These are phyloP conservation scores for Agrypnus murinus DNA, from an alignment of 2,888 invertebrate species.

Conservation along the genomic window DNA sequence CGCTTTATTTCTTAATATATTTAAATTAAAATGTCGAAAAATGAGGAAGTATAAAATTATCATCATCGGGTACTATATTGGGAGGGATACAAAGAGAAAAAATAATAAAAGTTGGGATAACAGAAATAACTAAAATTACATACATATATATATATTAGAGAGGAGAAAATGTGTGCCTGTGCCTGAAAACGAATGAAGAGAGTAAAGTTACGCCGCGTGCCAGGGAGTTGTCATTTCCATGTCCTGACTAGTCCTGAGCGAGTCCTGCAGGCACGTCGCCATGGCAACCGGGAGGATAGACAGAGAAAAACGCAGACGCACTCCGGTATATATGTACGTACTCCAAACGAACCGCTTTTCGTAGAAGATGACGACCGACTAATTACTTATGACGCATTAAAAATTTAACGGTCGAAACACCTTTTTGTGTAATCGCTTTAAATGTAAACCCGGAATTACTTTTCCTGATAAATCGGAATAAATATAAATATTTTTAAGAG, in stretches of 20 bases:
- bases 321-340: too few species aligned
- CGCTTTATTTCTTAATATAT: constrained; percentile 22
- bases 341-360: constrained; percentile 43
- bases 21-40: constrained; percentile 24
- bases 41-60: background rate
- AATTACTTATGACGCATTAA: constrained; percentile 54
- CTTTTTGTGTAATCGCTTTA: constrained; percentile 37
- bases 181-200: background rate
- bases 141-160: too few species aligned
- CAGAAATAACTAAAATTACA: background rate
- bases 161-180: too few species aligned
- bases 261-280: constrained; percentile 57
- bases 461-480: constrained; percentile 1
- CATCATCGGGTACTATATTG: too few species aligned
- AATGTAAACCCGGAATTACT: constrained; percentile 15
- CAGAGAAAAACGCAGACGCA: constrained; percentile 53
- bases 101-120: background rate
- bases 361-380: constrained; percentile 54
- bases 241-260: constrained; percentile 55
- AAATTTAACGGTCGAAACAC: constrained; percentile 46
- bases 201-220: constrained; percentile 40
- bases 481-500: too few species aligned
- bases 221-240: constrained; percentile 55
- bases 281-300: constrained; percentile 51
- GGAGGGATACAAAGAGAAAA: background rate